These are phyloP conservation scores for Drosophila ezoana DNA, from an alignment of 2,888 invertebrate species.

Conservation along the genomic window DNA sequence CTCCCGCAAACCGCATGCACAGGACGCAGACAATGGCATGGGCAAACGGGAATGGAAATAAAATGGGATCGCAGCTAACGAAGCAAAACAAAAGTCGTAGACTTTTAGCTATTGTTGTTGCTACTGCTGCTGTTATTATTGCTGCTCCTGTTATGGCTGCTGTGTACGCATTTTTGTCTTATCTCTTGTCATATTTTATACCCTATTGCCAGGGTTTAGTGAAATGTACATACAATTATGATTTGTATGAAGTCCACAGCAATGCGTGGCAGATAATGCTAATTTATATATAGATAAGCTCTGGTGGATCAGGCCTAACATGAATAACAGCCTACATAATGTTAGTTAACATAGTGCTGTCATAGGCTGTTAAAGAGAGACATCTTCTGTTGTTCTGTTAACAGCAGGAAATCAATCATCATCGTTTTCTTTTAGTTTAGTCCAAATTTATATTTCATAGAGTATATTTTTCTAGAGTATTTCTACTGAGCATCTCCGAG, in stretches of 20 bases:
- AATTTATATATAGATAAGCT: conserved; percentile 39
- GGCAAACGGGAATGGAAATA: not conserved
- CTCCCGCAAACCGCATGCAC: conserved; percentile 37
- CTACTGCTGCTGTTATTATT: conserved; percentile 27
- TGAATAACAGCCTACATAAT: not conserved
- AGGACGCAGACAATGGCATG: not conserved
- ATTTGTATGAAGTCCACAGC: conserved; percentile 45
- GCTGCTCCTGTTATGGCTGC: conserved; percentile 35
- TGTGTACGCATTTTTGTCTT: conserved; percentile 50
- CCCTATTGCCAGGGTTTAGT: conserved; percentile 39
- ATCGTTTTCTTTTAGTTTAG: too few relatives aligned
- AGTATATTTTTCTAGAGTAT: not conserved
- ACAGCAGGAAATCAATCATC: not conserved
- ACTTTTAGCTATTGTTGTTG: conserved; percentile 33
- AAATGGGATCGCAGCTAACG: conserved; percentile 55
- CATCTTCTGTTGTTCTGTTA: not conserved
- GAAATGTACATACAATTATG: conserved; percentile 27
- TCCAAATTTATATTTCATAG: too few relatives aligned
- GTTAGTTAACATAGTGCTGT: not conserved
- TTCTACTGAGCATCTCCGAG: not conserved
- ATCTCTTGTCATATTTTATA: conserved; percentile 55
- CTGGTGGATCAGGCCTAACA: conserved; percentile 16
- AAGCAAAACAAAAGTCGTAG: conserved; percentile 73
- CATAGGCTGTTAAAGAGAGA: not conserved
- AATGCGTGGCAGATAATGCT: conserved; percentile 27